phyloP scores from a whole-genome alignment of 2,797 vertebrate genomes.

The Crax fasciolata region DNA sequence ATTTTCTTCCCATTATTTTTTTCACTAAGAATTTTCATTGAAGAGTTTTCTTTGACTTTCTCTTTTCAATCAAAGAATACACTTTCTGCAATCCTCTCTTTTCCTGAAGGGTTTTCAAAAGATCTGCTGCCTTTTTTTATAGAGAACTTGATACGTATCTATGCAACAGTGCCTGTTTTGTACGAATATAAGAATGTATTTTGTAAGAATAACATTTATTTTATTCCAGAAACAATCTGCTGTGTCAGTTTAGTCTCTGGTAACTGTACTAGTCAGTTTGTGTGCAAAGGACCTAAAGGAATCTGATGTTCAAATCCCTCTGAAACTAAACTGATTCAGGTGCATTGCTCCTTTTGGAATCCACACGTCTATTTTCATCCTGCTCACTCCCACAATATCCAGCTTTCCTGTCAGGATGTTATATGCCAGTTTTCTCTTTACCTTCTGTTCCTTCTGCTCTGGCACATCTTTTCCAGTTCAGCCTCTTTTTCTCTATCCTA shows the following conservation, averaged over 20 bases:
- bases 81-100: not conserved
- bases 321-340: not conserved
- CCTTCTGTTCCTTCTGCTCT: conserved; percentile 2
- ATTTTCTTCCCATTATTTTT: not conserved
- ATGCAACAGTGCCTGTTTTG: not conserved
- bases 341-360: not conserved
- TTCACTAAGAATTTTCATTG: not conserved
- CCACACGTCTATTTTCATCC: not conserved
- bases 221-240: not conserved
- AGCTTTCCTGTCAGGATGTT: not conserved
- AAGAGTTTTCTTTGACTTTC: not conserved
- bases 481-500: not conserved
- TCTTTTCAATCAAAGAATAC: not conserved
- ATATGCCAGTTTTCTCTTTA: not conserved
- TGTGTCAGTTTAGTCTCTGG: not conserved
- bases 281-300: not conserved
- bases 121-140: not conserved
- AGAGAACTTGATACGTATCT: not conserved
- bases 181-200: not conserved
- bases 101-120: not conserved
- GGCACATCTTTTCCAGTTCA: not conserved
- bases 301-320: not conserved
- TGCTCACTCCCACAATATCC: not conserved
- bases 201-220: not conserved
- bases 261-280: not conserved